Evolutionary conservation across 2,888 invertebrate genomes (phyloP).

Genomic region (Macrosoma leucophasiata): DNA sequence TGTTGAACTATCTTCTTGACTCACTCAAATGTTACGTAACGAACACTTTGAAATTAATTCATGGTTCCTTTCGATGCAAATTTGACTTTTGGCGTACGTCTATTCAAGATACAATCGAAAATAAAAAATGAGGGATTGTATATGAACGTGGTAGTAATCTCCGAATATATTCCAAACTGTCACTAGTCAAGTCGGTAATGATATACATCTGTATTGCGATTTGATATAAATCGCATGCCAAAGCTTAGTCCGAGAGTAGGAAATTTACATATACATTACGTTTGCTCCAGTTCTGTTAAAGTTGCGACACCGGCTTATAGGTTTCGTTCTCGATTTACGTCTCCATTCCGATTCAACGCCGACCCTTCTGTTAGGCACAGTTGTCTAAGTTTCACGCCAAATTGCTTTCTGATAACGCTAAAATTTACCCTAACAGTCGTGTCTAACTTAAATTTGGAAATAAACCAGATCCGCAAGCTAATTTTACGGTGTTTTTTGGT

Average conservation of each 20-base stretch:
- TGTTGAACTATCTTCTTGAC: neutral
- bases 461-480: too few relatives aligned
- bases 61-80: too few relatives aligned
- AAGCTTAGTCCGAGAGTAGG: constrained; percentile 15
- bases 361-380: constrained; percentile 3
- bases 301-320: constrained; percentile 24
- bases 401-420: constrained; percentile 7
- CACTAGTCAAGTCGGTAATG: constrained; percentile 8
- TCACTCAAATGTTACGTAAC: neutral
- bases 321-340: constrained; percentile 21
- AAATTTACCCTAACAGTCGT: too few relatives aligned
- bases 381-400: constrained; percentile 6
- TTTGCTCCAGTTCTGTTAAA: constrained; percentile 26
- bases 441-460: too few relatives aligned
- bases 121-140: too few relatives aligned
- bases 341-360: constrained; percentile 18
- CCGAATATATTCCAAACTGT: neutral
- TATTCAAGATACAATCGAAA: too few relatives aligned
- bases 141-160: too few relatives aligned
- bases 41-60: neutral
- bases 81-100: too few relatives aligned
- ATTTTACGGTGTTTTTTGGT: too few relatives aligned
- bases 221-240: constrained; percentile 18
- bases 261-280: constrained; percentile 26
- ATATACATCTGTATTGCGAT: neutral